Evolutionary conservation across 2,797 vertebrate genomes (phyloP), one percentile per base, ranked within the genome.

Genomic region (Xenentodon cancila): DNA sequence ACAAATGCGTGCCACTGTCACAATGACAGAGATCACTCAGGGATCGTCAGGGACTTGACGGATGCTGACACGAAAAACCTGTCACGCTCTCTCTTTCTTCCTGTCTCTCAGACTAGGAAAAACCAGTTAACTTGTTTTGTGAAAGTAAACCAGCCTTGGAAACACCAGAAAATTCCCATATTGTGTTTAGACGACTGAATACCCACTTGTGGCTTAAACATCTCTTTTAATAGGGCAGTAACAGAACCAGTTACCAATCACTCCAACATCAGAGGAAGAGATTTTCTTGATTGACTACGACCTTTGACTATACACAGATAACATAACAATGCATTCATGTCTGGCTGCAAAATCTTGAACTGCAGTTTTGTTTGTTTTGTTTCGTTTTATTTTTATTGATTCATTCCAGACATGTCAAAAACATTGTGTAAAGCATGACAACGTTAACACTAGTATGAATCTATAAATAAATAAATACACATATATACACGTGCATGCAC

Each of bases 61-160:
- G 43, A 64, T 43, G 48, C 34, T 46, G 5, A 68, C 34, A 67
- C 47, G 65, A 70, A 76, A 37, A 25, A 64, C 32, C 17, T 69
- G 22, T 52, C 32, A 11, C 27, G 50, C 32, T 46, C 44, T 49
- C 20, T 69, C 30, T 42, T 22, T 22, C 20, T 40, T 18, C 27
- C 3, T 71, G 22, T 47, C 47, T 47, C 34, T 58, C 20, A 18
- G 18, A 17, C 17, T 68, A 25, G 9, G 62, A 73, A 25, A 43
- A 79, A 87, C 73, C 64, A 68, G 84, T 73, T 46, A 30, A 45
- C 58, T 57, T 22, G 12, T 61, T 65, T 51, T 53, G 46, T 19
- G 16, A 59, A 68, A 42, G 34, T 15, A 1, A 32, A 17, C 13
- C 47, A 21, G 59, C 60, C 34, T 68, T 3, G 0, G n/a, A 3